Evolutionary conservation across 2,888 invertebrate genomes (phyloP), one percentile per base, ranked within the genome.

Genomic region (Zonitis immaculata): DNA sequence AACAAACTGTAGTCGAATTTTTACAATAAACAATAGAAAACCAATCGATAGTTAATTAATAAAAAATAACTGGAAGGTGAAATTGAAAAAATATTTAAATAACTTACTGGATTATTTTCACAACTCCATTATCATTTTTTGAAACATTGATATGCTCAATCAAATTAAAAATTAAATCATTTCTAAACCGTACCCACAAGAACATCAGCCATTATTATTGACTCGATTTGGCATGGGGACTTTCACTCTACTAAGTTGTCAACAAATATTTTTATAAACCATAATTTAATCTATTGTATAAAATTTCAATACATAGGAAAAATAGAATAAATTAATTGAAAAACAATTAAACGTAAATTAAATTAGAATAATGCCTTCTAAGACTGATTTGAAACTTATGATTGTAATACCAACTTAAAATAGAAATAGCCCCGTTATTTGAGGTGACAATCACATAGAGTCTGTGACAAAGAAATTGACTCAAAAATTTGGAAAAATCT

Each of bases 161-260:
- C 11, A 39, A 39, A 11, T 20, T 1, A 39, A 39, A 39, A 39
- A 39, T 16, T 11, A 18, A 11, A 6, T 12, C 20, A 35, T 45
- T 49, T 44, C 42, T 14, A 44, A 28, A 8, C 28, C 22, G 52
- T 53, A 42, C 42, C 39, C 35, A 39, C 47, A 50, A 26, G 28
- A 53, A 53, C 20, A 49, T 53, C 44, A 50, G 54, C 54, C 54
- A 54, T 54, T 47, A 54, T 47, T 43, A 44, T 45, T 53, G 53
- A 49, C 49, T 46, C 30, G 43, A 22, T 20, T n/a, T n/a, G n/a
- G n/a, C n/a, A 1, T 52, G 27, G 52, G 52, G 45, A 47, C 16
- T 49, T 49, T 53, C 11, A 8, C 3, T 20, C 43, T 43, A n/a
- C 16, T 4, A 11, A 20, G 39, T 39, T 39, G 20, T 2, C 8